Percentiles rank a stretch among this genome's conserved stretches.
Evolutionary conservation across 2,888 invertebrate species (phyloP).

Genomic region (Acronicta leporina): DNA sequence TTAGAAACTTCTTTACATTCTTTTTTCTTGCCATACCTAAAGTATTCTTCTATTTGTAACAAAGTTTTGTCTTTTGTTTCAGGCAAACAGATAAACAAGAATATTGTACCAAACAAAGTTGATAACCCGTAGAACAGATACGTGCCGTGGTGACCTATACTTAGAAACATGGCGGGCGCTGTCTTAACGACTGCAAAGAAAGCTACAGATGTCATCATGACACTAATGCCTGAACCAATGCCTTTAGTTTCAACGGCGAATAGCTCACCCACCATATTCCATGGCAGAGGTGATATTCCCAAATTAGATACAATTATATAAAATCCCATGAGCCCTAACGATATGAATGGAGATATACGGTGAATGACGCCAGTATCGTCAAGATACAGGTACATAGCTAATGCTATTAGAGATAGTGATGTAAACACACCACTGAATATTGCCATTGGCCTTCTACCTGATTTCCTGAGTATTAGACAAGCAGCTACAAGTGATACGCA

Average conservation of each 20-base stretch:
- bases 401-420: slow-evolving; percentile 86
- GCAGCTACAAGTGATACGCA: slow-evolving; percentile 89
- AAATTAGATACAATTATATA: slow-evolving; percentile 90
- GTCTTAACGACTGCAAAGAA: slow-evolving; percentile 92
- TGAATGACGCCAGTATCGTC: slow-evolving; percentile 65
- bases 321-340: slow-evolving; percentile 86
- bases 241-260: slow-evolving; percentile 91
- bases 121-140: slow-evolving; percentile 91
- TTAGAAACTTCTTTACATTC: slow-evolving; percentile 55
- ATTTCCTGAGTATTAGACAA: slow-evolving; percentile 89
- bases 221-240: slow-evolving; percentile 91
- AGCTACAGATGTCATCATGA: slow-evolving; percentile 91
- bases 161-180: slow-evolving; percentile 89
- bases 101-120: slow-evolving; percentile 89
- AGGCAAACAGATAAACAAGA: slow-evolving; percentile 90
- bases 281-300: slow-evolving; percentile 91
- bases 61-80: slow-evolving; percentile 92
- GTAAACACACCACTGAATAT: slow-evolving; percentile 91
- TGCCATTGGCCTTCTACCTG: slow-evolving; percentile 90
- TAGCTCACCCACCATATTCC: slow-evolving; percentile 93
- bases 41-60: slow-evolving; percentile 90
- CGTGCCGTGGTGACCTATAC: slow-evolving; percentile 89
- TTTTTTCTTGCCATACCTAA: slow-evolving; percentile 75
- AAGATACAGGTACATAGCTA: slow-evolving; percentile 86
- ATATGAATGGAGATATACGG: slow-evolving; percentile 73